phyloP scores from a whole-genome alignment of 2,113 vertebrate species.

The Trochalopteron elliotii region DNA sequence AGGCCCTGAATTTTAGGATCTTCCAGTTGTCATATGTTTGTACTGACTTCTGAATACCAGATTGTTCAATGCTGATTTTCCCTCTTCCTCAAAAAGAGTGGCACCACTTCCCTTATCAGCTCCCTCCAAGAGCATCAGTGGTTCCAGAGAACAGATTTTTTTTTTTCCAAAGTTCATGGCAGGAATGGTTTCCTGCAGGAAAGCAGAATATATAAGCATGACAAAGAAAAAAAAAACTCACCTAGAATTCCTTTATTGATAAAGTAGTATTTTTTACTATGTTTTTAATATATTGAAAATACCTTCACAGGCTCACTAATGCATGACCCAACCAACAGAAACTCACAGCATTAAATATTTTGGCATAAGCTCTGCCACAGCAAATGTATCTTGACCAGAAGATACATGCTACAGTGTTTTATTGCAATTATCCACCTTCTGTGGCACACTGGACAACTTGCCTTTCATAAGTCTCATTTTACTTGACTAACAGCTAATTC shows the following conservation, averaged over 20 bases:
- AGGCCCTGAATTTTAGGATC: background rate
- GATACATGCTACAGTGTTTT: background rate
- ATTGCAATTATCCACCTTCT: background rate
- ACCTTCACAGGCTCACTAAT: background rate
- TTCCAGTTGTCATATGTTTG: background rate
- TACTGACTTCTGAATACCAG: background rate
- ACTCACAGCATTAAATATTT: background rate
- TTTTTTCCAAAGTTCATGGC: background rate
- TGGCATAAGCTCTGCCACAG: background rate
- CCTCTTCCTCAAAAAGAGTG: background rate
- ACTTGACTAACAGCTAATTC: background rate
- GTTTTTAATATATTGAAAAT: background rate
- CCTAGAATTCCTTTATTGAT: background rate
- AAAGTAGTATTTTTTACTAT: background rate
- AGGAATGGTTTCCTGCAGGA: background rate
- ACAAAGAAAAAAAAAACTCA: background rate
- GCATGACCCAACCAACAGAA: background rate
- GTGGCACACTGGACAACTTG: background rate
- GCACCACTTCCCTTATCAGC: background rate
- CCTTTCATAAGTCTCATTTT: background rate
- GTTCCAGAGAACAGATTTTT: background rate
- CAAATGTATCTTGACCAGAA: background rate
- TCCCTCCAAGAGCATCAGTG: background rate
- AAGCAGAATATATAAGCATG: background rate
- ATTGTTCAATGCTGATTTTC: background rate